Conservation (phyloP, 2,797 vertebrate genomes). For the Distichodus sexfasciatus region DNA sequence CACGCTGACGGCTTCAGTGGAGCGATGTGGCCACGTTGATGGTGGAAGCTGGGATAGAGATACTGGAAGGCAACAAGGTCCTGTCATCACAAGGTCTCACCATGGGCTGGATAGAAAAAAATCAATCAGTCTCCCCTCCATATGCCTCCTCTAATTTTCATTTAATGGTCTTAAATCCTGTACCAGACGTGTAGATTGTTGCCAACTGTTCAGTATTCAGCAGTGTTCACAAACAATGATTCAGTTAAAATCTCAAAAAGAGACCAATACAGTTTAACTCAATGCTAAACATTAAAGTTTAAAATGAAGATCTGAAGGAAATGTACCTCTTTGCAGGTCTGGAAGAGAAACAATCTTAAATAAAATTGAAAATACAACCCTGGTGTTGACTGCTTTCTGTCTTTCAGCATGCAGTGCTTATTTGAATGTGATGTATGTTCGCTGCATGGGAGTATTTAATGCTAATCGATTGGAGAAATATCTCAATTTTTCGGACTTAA, state of each 20-base stretch:
- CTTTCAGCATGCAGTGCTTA: not conserved
- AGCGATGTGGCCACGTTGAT: conserved; percentile 1
- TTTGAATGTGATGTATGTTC: too few relatives aligned
- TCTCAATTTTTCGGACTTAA: too few relatives aligned
- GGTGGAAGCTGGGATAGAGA: conserved; percentile 71
- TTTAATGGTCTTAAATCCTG: conserved; percentile 52
- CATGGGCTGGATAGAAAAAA: conserved; percentile 69
- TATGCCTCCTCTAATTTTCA: conserved; percentile 58
- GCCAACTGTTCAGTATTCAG: conserved; percentile 84
- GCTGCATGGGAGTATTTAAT: too few relatives aligned
- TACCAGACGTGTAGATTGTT: conserved; percentile 73
- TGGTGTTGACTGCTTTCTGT: conserved; percentile 26
- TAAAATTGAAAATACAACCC: conserved; percentile 85
- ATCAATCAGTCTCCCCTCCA: not conserved
- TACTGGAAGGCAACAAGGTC: conserved; percentile 70
- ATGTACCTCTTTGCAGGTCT: conserved; percentile 89
- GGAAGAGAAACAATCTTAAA: conserved; percentile 84
- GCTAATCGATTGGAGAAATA: too few relatives aligned
- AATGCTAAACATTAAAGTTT: conserved; percentile 68
- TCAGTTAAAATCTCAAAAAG: conserved; percentile 64
- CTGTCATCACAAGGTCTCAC: conserved; percentile 59
- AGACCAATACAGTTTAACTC: conserved; percentile 76
- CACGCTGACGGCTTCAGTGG: not conserved
- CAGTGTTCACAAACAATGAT: conserved; percentile 62
- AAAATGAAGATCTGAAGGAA: conserved; percentile 79